These are phyloP conservation scores for Scomber scombrus DNA, from an alignment of 2,113 vertebrate genomes.

Conservation along the genomic window DNA sequence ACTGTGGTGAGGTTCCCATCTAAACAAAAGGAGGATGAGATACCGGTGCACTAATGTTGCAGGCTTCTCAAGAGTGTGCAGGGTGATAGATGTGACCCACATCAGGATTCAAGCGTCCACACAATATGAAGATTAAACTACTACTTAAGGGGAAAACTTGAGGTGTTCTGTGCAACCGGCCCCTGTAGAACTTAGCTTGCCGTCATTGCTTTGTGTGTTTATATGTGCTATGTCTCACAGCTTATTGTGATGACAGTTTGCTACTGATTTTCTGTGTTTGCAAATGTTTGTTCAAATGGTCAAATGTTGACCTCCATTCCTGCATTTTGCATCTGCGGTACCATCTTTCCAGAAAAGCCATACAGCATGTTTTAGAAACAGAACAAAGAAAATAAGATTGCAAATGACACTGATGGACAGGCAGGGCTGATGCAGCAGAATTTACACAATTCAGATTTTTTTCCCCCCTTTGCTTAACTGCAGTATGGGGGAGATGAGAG, in stretches of 20 bases:
- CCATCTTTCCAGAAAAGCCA: too few relatives aligned
- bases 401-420: constrained; percentile 9
- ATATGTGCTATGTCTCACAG: neutral
- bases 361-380: neutral
- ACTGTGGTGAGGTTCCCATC: too few relatives aligned
- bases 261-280: constrained; percentile 13
- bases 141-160: too few relatives aligned
- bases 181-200: neutral
- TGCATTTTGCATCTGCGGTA: neutral
- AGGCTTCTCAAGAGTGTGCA: too few relatives aligned
- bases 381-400: constrained; percentile 8
- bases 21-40: too few relatives aligned
- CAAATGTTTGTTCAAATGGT: constrained; percentile 1
- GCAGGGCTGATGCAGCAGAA: neutral
- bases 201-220: neutral
- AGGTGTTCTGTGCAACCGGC: too few relatives aligned
- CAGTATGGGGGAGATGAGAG: neutral
- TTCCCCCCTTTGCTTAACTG: neutral
- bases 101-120: too few relatives aligned
- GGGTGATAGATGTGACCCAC: too few relatives aligned
- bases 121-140: too few relatives aligned
- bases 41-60: too few relatives aligned
- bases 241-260: neutral
- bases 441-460: neutral
- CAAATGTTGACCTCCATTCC: neutral